Evolutionary conservation across 2,888 invertebrate species (phyloP).

Genomic region (Adelognathus sp.): DNA sequence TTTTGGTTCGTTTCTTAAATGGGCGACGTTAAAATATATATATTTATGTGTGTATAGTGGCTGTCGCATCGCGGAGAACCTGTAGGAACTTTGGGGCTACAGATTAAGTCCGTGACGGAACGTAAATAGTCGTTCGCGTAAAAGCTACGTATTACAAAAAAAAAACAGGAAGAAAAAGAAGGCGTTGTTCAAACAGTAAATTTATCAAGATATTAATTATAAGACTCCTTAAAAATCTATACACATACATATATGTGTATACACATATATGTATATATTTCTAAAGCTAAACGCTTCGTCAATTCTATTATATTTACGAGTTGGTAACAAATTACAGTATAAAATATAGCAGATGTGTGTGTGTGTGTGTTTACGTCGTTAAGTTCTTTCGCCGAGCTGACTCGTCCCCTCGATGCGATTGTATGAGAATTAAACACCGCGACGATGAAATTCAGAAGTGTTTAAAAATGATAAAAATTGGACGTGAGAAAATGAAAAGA

Average conservation of each 20-base stretch:
- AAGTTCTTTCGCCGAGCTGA: slow-evolving; percentile 54
- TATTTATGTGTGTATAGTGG: slow-evolving; percentile 32
- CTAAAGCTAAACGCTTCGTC: slow-evolving; percentile 39
- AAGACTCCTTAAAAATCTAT: slow-evolving; percentile 47
- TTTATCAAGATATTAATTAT: slow-evolving; percentile 18
- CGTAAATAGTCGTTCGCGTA: slow-evolving; percentile 13
- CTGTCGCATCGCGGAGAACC: slow-evolving; percentile 62
- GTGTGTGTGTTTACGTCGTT: slow-evolving; percentile 21
- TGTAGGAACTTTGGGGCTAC: slow-evolving; percentile 80
- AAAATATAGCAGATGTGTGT: slow-evolving; percentile 72
- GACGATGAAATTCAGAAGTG: slow-evolving; percentile 54
- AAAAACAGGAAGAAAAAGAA: slow-evolving; percentile 28
- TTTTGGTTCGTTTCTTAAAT: slow-evolving; percentile 78
- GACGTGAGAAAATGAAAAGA: background rate
- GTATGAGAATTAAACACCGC: slow-evolving; percentile 55
- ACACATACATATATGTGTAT: slow-evolving; percentile 25
- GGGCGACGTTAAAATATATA: slow-evolving; percentile 75
- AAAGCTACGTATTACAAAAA: slow-evolving; percentile 36
- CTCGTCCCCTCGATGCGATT: slow-evolving; percentile 61
- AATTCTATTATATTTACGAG: slow-evolving; percentile 63
- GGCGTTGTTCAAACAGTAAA: background rate
- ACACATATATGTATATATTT: slow-evolving; percentile 38
- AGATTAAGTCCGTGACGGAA: slow-evolving; percentile 70
- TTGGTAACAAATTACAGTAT: slow-evolving; percentile 80
- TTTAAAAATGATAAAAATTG: slow-evolving; percentile 37